phyloP scores from a whole-genome alignment of 2,797 vertebrate genomes.

The Tapera naevia region DNA sequence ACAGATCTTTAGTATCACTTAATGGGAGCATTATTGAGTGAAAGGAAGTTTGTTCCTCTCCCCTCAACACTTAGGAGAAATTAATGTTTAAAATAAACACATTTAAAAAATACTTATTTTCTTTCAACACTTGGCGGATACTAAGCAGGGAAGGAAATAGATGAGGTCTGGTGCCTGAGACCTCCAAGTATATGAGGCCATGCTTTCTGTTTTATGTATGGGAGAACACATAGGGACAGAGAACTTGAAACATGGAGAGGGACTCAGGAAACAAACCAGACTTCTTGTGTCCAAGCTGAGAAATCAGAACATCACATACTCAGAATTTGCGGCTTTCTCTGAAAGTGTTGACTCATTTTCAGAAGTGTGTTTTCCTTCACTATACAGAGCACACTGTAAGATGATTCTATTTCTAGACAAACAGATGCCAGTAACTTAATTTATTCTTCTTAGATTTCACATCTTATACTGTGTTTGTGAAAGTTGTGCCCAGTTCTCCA shows the following conservation, averaged over 20 bases:
- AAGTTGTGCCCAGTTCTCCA: constrained; percentile 33
- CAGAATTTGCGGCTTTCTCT: neutral
- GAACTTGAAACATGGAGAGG: neutral
- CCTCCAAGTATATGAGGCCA: neutral
- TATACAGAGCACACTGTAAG: constrained; percentile 12
- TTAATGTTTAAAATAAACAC: neutral
- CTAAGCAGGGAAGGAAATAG: neutral
- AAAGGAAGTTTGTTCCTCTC: neutral
- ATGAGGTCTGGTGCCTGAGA: neutral
- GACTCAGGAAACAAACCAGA: neutral
- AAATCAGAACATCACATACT: neutral
- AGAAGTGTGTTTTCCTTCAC: constrained; percentile 27
- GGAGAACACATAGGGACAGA: neutral
- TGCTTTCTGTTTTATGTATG: fast-evolving
- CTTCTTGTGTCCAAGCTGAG: neutral
- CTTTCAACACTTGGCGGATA: neutral
- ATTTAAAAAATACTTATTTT: neutral
- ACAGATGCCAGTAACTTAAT: constrained; percentile 55
- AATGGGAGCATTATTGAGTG: neutral
- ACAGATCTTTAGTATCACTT: neutral
- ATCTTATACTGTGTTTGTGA: constrained; percentile 38
- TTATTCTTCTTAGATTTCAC: constrained; percentile 57
- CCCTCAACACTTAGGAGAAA: neutral
- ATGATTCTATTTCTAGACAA: constrained; percentile 57
- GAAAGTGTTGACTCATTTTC: constrained; percentile 38